Conservation (phyloP, 1,140 invertebrate species). For the Drosophila teissieri region DNA sequence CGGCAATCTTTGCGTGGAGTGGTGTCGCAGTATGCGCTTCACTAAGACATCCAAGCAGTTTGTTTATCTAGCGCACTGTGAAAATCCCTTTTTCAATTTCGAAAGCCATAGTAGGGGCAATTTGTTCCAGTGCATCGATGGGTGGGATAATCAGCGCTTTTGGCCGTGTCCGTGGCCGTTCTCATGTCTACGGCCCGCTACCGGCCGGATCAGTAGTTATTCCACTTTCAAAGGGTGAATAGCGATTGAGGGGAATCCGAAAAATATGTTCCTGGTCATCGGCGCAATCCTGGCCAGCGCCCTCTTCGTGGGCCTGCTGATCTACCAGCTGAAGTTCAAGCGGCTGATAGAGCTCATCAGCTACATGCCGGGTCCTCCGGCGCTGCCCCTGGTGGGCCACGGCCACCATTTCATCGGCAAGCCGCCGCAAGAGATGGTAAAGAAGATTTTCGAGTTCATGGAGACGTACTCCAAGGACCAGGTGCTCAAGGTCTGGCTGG, state of each 20-base stretch:
- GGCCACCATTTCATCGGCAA: conserved; percentile 69
- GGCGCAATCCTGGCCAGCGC: conserved; percentile 58
- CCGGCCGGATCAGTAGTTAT: conserved; percentile 6
- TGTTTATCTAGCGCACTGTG: too few relatives aligned
- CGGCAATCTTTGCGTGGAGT: too few relatives aligned
- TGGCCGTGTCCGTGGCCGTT: conserved; percentile 1
- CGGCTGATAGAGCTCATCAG: conserved; percentile 65
- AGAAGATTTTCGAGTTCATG: conserved; percentile 44
- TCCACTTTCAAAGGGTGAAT: neutral
- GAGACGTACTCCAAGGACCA: conserved; percentile 36
- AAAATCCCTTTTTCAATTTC: neutral
- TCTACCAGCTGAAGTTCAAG: conserved; percentile 74
- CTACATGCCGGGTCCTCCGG: conserved; percentile 65
- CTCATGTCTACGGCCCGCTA: neutral
- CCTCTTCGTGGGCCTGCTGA: conserved; percentile 46
- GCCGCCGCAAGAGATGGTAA: conserved; percentile 54
- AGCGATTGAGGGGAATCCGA: neutral
- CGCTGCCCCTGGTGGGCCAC: conserved; percentile 69
- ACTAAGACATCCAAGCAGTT: too few relatives aligned
- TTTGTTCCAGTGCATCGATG: conserved; percentile 1
- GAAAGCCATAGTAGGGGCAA: neutral
- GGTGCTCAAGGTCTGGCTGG: conserved; percentile 85
- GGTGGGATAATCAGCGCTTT: conserved; percentile 19
- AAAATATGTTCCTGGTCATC: conserved; percentile 53
- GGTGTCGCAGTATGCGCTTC: too few relatives aligned